phyloP scores from a whole-genome alignment of 2,113 vertebrate species.

The Loxodonta africana region DNA sequence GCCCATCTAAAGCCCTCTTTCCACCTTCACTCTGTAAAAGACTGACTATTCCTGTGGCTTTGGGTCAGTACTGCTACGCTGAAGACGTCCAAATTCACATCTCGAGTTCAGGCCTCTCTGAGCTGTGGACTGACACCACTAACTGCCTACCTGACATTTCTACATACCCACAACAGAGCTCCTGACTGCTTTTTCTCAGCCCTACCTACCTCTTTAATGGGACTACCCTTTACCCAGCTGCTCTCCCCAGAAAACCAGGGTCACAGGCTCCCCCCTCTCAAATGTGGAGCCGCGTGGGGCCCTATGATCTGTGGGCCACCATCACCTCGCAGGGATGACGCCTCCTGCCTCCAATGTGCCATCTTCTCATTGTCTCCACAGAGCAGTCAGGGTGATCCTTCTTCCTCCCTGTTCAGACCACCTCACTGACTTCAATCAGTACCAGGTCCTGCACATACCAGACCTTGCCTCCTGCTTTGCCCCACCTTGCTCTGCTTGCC shows the following conservation, averaged over 20 bases:
- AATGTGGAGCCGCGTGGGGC: not conserved
- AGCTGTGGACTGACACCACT: not conserved
- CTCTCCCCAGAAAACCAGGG: not conserved
- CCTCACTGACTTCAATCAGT: not conserved
- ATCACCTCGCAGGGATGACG: not conserved
- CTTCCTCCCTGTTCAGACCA: not conserved
- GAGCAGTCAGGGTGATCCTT: not conserved
- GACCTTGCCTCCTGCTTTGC: not conserved
- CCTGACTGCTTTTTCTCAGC: too few relatives aligned
- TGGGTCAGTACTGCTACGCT: not conserved
- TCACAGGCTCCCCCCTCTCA: not conserved
- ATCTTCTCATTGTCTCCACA: not conserved
- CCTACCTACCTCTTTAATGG: not conserved
- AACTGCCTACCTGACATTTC: not conserved
- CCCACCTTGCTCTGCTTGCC: not conserved
- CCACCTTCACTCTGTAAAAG: not conserved
- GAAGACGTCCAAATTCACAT: not conserved
- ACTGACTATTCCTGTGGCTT: not conserved
- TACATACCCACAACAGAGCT: not conserved
- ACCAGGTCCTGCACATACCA: too few relatives aligned
- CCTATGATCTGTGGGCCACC: not conserved
- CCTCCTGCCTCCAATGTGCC: not conserved
- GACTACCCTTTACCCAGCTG: not conserved
- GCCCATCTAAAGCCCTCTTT: not conserved
- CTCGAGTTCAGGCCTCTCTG: not conserved